phyloP scores from a whole-genome alignment of 2,797 vertebrate genomes.

The Lacerta viridis region DNA sequence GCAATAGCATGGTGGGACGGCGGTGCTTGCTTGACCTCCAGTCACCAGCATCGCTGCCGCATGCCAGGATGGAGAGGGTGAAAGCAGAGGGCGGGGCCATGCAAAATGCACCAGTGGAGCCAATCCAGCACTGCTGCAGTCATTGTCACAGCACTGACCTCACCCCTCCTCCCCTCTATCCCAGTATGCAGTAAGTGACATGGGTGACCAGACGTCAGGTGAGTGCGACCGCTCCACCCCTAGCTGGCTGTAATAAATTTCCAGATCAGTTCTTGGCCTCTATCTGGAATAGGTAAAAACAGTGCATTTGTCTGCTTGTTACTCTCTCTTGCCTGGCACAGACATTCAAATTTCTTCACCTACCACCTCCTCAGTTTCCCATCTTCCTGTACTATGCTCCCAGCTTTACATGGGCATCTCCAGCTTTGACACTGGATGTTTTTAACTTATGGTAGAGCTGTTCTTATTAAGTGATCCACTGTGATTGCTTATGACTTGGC shows the following conservation, averaged over 20 bases:
- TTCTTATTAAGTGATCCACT: not conserved
- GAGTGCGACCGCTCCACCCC: too few relatives aligned
- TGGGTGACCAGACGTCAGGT: too few relatives aligned
- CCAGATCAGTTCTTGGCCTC: not conserved
- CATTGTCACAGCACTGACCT: too few relatives aligned
- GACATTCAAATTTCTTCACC: not conserved
- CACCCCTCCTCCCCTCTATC: too few relatives aligned
- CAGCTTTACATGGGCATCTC: not conserved
- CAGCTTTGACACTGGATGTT: not conserved
- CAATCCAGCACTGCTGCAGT: too few relatives aligned
- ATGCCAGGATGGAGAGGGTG: too few relatives aligned
- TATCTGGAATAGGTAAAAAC: not conserved
- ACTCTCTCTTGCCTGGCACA: not conserved
- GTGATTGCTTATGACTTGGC: too few relatives aligned
- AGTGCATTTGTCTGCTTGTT: not conserved
- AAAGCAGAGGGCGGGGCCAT: too few relatives aligned
- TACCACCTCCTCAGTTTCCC: not conserved
- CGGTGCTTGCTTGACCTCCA: not conserved
- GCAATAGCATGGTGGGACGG: too few relatives aligned
- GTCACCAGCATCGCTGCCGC: not conserved
- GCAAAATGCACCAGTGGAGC: too few relatives aligned
- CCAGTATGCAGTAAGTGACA: too few relatives aligned
- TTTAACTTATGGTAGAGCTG: not conserved
- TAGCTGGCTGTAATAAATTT: not conserved
- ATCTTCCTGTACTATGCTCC: not conserved